phyloP scores from a whole-genome alignment of 1,140 invertebrate species.

The Ceratosolen solmsi region DNA sequence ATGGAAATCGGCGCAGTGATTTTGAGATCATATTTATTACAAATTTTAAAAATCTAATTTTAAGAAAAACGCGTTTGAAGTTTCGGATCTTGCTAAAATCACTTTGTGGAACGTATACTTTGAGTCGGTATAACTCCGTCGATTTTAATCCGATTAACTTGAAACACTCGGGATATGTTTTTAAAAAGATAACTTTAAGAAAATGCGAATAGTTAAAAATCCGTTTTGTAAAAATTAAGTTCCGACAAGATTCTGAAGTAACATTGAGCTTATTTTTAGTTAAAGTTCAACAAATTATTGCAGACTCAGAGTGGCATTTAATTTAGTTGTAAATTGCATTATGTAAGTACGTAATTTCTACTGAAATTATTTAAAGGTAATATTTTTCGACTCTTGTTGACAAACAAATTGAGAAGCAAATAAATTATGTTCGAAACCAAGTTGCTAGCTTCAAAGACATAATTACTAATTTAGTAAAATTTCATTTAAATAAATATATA shows the following conservation, averaged over 20 bases:
- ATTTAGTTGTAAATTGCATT: no score
- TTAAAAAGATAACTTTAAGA: not conserved
- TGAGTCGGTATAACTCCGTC: not conserved
- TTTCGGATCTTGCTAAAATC: not conserved
- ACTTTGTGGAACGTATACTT: not conserved
- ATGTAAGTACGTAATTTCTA: no score
- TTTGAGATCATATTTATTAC: not conserved
- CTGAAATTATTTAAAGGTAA: no score
- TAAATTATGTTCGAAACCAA: no score
- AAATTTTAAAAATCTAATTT: not conserved
- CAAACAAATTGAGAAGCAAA: no score
- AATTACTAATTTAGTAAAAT: no score
- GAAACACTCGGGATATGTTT: not conserved
- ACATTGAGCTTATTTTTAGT: no score
- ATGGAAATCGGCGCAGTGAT: not conserved
- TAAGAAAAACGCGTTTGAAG: conserved; percentile 9
- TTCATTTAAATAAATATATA: no score
- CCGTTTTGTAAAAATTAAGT: not conserved
- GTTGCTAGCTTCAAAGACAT: no score
- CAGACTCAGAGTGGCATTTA: no score
- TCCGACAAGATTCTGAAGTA: not conserved
- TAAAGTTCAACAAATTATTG: no score
- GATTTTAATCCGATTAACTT: conserved; percentile 14
- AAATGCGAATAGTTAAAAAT: not conserved
- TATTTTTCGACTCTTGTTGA: no score